These are phyloP conservation scores for Coelinius sp. DNA, from an alignment of 2,888 invertebrate genomes.

Conservation along the genomic window DNA sequence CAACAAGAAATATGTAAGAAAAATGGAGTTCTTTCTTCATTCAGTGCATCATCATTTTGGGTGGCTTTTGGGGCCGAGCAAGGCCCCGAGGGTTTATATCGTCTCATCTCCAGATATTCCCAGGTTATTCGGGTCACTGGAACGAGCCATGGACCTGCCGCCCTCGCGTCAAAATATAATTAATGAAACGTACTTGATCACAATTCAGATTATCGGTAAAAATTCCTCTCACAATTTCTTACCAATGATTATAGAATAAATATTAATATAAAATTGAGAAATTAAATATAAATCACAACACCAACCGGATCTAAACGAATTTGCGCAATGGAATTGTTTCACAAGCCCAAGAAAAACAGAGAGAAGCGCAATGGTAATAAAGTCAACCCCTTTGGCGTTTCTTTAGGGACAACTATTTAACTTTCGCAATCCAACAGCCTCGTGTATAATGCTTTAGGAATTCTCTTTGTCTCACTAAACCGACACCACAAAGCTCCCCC, in stretches of 20 bases:
- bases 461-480: slow-evolving; percentile 42
- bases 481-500: slow-evolving; percentile 26
- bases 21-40: slow-evolving; percentile 34
- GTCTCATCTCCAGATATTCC: slow-evolving; percentile 29
- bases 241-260: not conserved
- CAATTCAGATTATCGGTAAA: slow-evolving; percentile 12
- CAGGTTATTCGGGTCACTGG: slow-evolving; percentile 68
- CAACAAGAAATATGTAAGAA: slow-evolving; percentile 18
- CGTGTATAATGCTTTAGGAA: slow-evolving; percentile 52
- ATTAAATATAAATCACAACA: not conserved
- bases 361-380: slow-evolving; percentile 43
- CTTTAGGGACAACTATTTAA: slow-evolving; percentile 27
- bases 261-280: too few relatives aligned
- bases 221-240: not conserved
- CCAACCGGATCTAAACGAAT: slow-evolving; percentile 18
- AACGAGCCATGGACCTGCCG: slow-evolving; percentile 59
- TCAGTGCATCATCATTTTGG: slow-evolving; percentile 14
- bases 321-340: slow-evolving; percentile 21
- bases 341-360: slow-evolving; percentile 27
- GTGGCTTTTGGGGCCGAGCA: slow-evolving; percentile 41
- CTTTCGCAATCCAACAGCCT: slow-evolving; percentile 30
- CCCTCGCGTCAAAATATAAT: slow-evolving; percentile 39
- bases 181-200: slow-evolving; percentile 32
- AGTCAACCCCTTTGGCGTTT: slow-evolving; percentile 33
- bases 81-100: slow-evolving; percentile 41